phyloP scores from a whole-genome alignment of 37 sponge, comb jelly and placozoan species.

The Chondrilla cf. caribensis region DNA sequence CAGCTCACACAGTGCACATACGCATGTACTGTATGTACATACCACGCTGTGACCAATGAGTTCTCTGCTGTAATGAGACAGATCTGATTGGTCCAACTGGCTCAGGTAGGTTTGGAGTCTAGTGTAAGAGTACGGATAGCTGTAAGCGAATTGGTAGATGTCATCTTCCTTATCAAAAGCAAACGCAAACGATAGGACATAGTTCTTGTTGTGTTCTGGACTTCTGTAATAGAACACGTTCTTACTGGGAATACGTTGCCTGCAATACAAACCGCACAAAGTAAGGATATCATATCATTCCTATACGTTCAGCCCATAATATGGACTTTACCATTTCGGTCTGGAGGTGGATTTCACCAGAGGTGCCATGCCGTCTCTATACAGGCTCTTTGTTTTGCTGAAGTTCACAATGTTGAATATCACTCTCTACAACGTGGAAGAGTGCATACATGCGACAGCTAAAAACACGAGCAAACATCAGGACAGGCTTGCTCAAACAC shows the following conservation, averaged over 20 bases:
- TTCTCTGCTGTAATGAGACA: conserved; percentile 54
- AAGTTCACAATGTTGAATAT: conserved; percentile 95
- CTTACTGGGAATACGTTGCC: conserved; percentile 85
- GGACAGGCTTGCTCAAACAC: too few species aligned
- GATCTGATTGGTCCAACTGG: conserved; percentile 34
- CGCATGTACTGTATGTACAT: not conserved
- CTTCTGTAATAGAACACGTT: conserved; percentile 92
- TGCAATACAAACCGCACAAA: not conserved
- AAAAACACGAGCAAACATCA: too few species aligned
- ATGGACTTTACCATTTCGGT: conserved; percentile 69
- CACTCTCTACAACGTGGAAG: conserved; percentile 53
- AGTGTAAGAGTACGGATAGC: conserved; percentile 93
- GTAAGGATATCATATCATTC: not conserved
- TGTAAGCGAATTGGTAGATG: conserved; percentile 94
- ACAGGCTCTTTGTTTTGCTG: conserved; percentile 93
- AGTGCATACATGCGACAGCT: not conserved
- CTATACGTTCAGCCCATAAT: not conserved
- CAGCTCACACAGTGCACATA: too few species aligned
- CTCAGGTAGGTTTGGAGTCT: conserved; percentile 67
- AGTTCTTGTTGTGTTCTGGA: conserved; percentile 91
- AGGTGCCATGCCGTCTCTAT: conserved; percentile 95
- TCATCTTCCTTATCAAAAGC: conserved; percentile 90
- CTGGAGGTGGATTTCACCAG: conserved; percentile 87
- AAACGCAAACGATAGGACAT: conserved; percentile 92
- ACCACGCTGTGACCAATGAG: conserved; percentile 74